These are phyloP conservation scores for Erynnis tages DNA, from an alignment of 2,888 invertebrate species.

Conservation along the genomic window DNA sequence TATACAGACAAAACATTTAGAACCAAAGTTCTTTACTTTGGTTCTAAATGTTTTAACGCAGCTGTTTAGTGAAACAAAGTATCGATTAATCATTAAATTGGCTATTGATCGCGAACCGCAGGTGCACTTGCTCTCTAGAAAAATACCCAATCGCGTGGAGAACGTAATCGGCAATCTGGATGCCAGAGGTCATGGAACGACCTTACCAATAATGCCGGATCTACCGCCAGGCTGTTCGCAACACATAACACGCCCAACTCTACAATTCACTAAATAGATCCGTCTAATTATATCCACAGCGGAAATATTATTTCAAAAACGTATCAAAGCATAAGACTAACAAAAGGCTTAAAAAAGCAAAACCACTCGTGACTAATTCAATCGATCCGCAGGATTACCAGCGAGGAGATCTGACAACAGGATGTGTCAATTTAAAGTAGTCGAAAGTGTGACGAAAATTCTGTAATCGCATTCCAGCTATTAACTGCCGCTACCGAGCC, in stretches of 20 bases:
- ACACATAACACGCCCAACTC: not conserved
- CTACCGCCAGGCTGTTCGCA: not conserved
- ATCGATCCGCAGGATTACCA: slow-evolving; percentile 64
- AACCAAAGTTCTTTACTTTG: no score
- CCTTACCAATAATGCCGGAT: slow-evolving; percentile 65
- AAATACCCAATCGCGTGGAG: slow-evolving; percentile 9
- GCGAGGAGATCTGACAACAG: slow-evolving; percentile 73
- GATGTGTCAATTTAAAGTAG: slow-evolving; percentile 76
- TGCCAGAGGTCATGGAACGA: slow-evolving; percentile 44
- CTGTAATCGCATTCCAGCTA: slow-evolving; percentile 42
- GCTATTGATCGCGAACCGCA: slow-evolving; percentile 2
- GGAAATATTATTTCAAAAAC: slow-evolving; percentile 16
- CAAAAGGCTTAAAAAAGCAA: slow-evolving; percentile 2
- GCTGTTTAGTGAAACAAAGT: no score
- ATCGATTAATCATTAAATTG: no score
- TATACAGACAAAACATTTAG: no score
- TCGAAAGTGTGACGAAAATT: slow-evolving; percentile 59
- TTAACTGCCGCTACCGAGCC: slow-evolving; percentile 40
- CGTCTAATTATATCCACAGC: slow-evolving; percentile 14
- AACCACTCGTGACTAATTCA: slow-evolving; percentile 56
- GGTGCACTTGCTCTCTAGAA: slow-evolving; percentile 6
- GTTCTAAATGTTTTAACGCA: no score
- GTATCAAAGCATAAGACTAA: not conserved
- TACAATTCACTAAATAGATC: slow-evolving; percentile 13
- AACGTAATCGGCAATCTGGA: slow-evolving; percentile 19